Base-by-base conservation (phyloP, 2,113 vertebrate genomes). In the Pluvialis apricaria region DNA sequence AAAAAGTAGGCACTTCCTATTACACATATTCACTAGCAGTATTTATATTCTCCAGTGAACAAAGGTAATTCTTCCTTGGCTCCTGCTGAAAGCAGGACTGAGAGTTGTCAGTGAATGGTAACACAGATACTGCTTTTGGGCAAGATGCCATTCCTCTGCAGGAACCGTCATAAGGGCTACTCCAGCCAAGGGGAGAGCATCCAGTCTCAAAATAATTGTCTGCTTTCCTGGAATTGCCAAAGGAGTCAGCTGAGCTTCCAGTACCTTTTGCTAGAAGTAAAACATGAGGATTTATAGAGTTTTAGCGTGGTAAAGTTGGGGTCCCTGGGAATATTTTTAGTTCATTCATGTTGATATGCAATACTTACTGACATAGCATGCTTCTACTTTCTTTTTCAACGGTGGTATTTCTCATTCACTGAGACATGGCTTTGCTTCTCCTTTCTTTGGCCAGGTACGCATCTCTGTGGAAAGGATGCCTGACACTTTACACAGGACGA, bases 381-480 rank as follows among this genome's bases (percentile, higher is more conserved):
- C 31, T 62, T 88, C 31, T 25, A 3, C 49, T 91, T 84, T 28
- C 9, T 89, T 64, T 78, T 40, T 83, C 44, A 76, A 10, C 5
- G 13, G 21, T 26, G 24, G 7, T 65, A 18, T 26, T 83, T 70
- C 11, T 87, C 6, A 20, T 69, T 78, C 2, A 5, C 18, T 87
- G 26, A 77, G 49, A 26, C 11, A 8, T 24, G 51, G 29, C 45
- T 77, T 45, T 62, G 14, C 47, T 83, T 78, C 26, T 86, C 11
- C 65, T 87, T 85, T 75, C 42, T 70, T 83, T 82, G 79, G 31
- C 34, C 93, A 99, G 99, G 42, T 99, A 99, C 38, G 99, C 99
- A 4, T 99, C 99, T 75, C 99, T 99, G 82, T 99, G 99, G 99
- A 99, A 99, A 98, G 99, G 99, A 52, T 99, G 99, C 83, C 98